Percentiles rank a stretch among this genome's conserved stretches.
Conservation (phyloP, 2,888 invertebrate genomes). For the Chesias legatella region DNA sequence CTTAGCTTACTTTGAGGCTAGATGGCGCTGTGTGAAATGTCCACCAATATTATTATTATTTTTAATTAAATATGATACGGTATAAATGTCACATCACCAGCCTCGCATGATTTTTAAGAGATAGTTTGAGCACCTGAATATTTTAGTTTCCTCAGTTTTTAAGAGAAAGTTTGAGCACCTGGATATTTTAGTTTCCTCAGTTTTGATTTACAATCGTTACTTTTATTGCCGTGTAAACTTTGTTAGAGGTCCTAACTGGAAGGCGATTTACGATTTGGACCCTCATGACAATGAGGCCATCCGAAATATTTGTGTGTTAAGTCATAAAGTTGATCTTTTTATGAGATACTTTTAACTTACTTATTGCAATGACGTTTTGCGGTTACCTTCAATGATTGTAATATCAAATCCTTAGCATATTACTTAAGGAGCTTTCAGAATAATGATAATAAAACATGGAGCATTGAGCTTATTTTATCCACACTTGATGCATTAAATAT, state of each 20-base stretch:
- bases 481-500: background rate
- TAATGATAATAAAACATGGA: background rate
- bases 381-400: constrained; percentile 30
- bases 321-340: constrained; percentile 56
- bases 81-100: too few relatives aligned
- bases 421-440: background rate
- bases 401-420: constrained; percentile 21
- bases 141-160: constrained; percentile 64
- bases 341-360: constrained; percentile 31
- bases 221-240: constrained; percentile 74
- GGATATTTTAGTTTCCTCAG: constrained; percentile 65
- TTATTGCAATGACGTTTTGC: constrained; percentile 48
- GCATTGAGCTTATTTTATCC: constrained; percentile 5
- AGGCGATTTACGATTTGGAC: constrained; percentile 68
- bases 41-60: too few relatives aligned
- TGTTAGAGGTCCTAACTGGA: constrained; percentile 72
- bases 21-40: too few relatives aligned
- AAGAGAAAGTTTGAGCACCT: constrained; percentile 62
- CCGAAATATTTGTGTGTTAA: constrained; percentile 69
- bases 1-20: too few relatives aligned
- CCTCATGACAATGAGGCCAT: constrained; percentile 59
- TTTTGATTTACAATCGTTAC: constrained; percentile 75
- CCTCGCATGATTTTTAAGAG: constrained; percentile 51
- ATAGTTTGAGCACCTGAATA: constrained; percentile 61
- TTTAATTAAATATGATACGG: constrained; percentile 5